A percentile compares a stretch with the other conserved stretches of the same genome.
Conservation (phyloP, 2,888 invertebrate species). For the Noctua pronuba region DNA sequence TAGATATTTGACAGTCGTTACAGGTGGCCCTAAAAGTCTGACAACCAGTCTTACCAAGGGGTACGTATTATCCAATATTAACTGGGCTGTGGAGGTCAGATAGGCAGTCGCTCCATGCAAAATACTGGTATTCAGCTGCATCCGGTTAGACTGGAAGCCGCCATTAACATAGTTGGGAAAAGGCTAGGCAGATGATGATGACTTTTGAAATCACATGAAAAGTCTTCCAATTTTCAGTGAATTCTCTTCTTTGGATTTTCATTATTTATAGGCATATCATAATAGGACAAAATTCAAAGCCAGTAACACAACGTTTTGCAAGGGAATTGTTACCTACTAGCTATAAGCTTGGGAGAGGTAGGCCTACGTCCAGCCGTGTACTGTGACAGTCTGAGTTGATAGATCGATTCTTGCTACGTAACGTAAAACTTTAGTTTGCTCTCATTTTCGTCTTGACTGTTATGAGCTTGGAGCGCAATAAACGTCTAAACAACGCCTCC, state of each 20-base stretch:
- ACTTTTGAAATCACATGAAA: not conserved
- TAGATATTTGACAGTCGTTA: too few relatives aligned
- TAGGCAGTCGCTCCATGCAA: too few relatives aligned
- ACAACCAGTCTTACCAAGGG: too few relatives aligned
- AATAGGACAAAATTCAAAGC: not conserved
- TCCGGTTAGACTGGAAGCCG: too few relatives aligned
- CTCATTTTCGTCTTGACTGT: not conserved
- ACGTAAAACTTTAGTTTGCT: slow-evolving; percentile 1
- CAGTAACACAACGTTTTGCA: not conserved
- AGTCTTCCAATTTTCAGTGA: not conserved
- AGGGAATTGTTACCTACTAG: not conserved
- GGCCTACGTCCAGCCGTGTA: not conserved
- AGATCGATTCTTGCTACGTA: not conserved
- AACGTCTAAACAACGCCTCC: not conserved
- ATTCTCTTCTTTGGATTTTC: not conserved
- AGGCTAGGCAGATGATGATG: too few relatives aligned
- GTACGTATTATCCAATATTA: too few relatives aligned
- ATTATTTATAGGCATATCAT: not conserved
- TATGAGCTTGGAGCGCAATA: slow-evolving; percentile 20
- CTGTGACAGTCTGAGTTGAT: not conserved
- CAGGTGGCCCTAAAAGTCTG: too few relatives aligned
- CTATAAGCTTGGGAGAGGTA: not conserved
- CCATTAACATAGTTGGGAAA: too few relatives aligned
- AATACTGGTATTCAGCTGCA: too few relatives aligned
- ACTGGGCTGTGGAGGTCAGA: too few relatives aligned